phyloP scores from a whole-genome alignment of 2,113 vertebrate species.

The Scopus umbretta region DNA sequence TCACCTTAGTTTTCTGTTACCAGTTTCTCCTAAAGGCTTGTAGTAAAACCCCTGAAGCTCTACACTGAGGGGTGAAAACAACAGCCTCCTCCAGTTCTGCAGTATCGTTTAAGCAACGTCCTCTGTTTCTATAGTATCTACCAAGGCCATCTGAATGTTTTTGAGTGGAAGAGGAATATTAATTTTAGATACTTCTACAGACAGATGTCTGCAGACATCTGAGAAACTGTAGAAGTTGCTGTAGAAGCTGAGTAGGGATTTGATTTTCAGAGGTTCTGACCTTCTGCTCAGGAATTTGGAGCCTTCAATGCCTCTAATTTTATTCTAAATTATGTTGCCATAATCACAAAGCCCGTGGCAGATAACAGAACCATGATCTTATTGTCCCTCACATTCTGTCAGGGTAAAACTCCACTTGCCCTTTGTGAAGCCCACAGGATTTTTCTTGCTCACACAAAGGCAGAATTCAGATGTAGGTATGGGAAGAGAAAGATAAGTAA shows the following conservation, averaged over 20 bases:
- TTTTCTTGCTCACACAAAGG: neutral
- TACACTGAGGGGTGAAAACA: neutral
- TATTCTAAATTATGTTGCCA: neutral
- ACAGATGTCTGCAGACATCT: neutral
- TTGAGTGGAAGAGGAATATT: neutral
- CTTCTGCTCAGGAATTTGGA: neutral
- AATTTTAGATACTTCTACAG: neutral
- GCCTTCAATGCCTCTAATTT: neutral
- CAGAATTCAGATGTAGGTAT: neutral
- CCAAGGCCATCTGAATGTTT: neutral
- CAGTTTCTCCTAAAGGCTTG: neutral
- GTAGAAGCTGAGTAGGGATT: neutral
- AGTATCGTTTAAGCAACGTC: neutral
- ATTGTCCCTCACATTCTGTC: neutral
- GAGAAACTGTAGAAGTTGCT: neutral
- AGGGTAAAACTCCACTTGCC: neutral
- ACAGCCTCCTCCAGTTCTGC: neutral
- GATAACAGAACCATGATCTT: neutral
- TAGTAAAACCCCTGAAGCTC: neutral
- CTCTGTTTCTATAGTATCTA: neutral
- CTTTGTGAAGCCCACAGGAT: neutral
- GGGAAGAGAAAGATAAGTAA: neutral
- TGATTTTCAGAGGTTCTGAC: neutral
- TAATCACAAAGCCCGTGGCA: neutral
- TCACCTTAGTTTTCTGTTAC: neutral